Evolutionary conservation across 2,113 vertebrate species (phyloP).

Genomic region (Phodopus roborovskii): DNA sequence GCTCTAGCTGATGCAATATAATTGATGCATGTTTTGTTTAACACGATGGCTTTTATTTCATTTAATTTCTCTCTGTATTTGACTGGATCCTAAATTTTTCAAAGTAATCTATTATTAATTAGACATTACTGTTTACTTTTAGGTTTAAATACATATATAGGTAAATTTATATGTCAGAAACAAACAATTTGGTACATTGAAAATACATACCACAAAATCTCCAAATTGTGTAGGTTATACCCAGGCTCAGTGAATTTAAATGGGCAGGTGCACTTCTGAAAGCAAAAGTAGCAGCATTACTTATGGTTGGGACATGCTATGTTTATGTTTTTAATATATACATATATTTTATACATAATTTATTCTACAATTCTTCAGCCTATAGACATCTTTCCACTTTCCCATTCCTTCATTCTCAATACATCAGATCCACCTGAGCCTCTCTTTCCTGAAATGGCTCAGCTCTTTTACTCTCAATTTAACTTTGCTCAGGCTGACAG

Average conservation of each 20-base stretch:
- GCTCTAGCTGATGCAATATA: not conserved
- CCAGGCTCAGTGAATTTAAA: slow-evolving; percentile 41
- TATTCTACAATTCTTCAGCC: not conserved
- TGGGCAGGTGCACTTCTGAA: slow-evolving; percentile 54
- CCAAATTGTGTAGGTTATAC: not conserved
- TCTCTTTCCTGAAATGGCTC: not conserved
- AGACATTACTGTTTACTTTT: slow-evolving; percentile 27
- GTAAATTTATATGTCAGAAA: not conserved
- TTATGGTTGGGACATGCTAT: not conserved
- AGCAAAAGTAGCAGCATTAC: slow-evolving; percentile 49
- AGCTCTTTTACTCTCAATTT: not conserved
- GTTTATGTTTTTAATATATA: not conserved
- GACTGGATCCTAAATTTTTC: not conserved
- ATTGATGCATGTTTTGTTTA: not conserved
- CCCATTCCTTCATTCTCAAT: not conserved
- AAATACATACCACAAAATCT: slow-evolving; percentile 72
- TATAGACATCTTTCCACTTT: not conserved
- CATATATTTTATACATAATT: not conserved
- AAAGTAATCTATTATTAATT: not conserved
- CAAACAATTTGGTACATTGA: not conserved
- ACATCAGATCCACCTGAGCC: not conserved
- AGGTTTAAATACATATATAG: not conserved
- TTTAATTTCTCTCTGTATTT: slow-evolving; percentile 9
- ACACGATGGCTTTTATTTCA: not conserved
- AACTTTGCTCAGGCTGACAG: not conserved